These are phyloP conservation scores for Bombus confusus DNA, from an alignment of 1,140 invertebrate species.

Conservation along the genomic window DNA sequence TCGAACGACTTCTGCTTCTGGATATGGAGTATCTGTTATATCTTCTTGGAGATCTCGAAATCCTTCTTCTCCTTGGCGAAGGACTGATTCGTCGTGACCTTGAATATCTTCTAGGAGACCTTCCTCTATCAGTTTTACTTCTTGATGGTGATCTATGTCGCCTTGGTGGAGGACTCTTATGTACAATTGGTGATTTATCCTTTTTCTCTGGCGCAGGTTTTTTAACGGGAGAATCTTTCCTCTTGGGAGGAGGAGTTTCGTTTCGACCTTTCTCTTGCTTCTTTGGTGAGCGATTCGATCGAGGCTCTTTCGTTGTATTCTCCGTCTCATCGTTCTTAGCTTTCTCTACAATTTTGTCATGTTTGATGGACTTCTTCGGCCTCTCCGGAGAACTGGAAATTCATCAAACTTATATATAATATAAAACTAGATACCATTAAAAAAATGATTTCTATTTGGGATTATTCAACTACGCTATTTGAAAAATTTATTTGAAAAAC, in stretches of 20 bases:
- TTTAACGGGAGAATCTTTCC: slow-evolving; percentile 66
- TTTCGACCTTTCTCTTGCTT: slow-evolving; percentile 66
- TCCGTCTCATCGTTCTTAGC: slow-evolving; percentile 62
- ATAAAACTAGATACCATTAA: neutral
- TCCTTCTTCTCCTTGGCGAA: slow-evolving; percentile 70
- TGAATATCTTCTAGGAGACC: slow-evolving; percentile 73
- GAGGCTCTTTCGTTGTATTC: slow-evolving; percentile 42
- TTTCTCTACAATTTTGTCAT: slow-evolving; percentile 69
- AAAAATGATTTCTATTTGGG: neutral
- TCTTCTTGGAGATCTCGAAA: slow-evolving; percentile 72
- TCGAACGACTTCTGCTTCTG: slow-evolving; percentile 74
- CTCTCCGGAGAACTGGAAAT: slow-evolving; percentile 73
- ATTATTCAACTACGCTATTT: neutral
- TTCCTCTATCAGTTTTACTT: slow-evolving; percentile 61
- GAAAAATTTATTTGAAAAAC: neutral
- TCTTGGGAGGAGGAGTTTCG: slow-evolving; percentile 65
- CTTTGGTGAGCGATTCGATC: slow-evolving; percentile 68
- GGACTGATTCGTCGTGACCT: slow-evolving; percentile 69
- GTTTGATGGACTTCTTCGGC: slow-evolving; percentile 72
- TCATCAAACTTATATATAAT: neutral
- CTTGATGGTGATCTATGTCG: slow-evolving; percentile 68
- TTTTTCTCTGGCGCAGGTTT: slow-evolving; percentile 52
- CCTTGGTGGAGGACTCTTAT: slow-evolving; percentile 52
- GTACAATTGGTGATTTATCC: slow-evolving; percentile 59
- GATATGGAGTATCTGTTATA: slow-evolving; percentile 73